Evolutionary conservation across 2,888 invertebrate species (phyloP), one percentile per base, ranked within the genome.

Genomic region (Fissipunctia ypsillon): DNA sequence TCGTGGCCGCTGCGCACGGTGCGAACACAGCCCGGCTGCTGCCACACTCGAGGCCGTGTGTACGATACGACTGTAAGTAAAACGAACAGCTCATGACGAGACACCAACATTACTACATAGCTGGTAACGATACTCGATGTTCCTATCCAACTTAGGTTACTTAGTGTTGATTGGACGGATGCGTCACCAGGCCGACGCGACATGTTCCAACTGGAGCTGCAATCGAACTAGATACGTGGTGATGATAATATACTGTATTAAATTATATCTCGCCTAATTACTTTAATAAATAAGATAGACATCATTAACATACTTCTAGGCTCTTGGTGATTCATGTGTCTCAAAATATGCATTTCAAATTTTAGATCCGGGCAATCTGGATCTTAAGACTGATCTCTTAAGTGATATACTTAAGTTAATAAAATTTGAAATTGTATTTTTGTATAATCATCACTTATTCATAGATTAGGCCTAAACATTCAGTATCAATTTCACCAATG

Each of bases 391-490:
- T 90, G 90, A 90, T 85, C 87, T 80, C 85, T 85, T 87, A 85
- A 86, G 82, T 87, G 78, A 73, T 85, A 85, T 78, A 81, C 85
- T 86, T 86, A 84, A 88, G 76, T 84, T 84, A 84, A 83, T 82
- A 86, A 89, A 90, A 89, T 89, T 90, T 91, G 88, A 88, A 89
- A 88, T 86, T 83, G 84, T 89, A 87, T 87, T 86, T 89, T 86
- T 87, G 82, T 88, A 85, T 73, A 83, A 84, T 84, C 81, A 82
- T 83, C 87, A 86, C 78, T 43, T 70, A 71, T 64, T 76, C 64
- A 71, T 76, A 83, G 78, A 68, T 35, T 78, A 85, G 87, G 83
- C 80, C 87, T 86, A 87, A 75, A 78, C 28, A 60, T 69, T 67
- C 74, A 31, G 22, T 3, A 5, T 5, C 3, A 35, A 35, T 35